A percentile compares a stretch with the other conserved stretches of the same genome.
Evolutionary conservation across 2,113 vertebrate genomes (phyloP).

Genomic region (Ornithorhynchus anatinus): DNA sequence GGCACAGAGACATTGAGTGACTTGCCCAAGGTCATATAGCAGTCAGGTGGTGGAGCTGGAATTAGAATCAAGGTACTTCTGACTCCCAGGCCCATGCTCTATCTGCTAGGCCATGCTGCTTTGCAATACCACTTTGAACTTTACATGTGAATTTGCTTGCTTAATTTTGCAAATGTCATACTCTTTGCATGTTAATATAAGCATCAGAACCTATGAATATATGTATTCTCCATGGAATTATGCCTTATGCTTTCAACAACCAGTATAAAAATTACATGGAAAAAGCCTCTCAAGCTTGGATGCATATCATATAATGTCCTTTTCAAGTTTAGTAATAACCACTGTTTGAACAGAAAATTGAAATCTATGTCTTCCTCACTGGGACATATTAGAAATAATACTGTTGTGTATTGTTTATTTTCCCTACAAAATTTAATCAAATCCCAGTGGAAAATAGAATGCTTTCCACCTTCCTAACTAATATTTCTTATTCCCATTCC

Average conservation of each 20-base stretch:
- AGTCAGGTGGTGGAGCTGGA: too few relatives aligned
- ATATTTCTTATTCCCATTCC: slow-evolving; percentile 22
- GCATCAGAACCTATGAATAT: slow-evolving; percentile 7
- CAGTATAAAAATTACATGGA: slow-evolving; percentile 27
- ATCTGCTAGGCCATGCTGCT: too few relatives aligned
- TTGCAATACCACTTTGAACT: too few relatives aligned
- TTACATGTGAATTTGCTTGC: slow-evolving; percentile 13
- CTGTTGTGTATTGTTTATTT: slow-evolving; percentile 14
- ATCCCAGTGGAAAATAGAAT: slow-evolving; percentile 53
- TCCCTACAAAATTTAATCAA: slow-evolving; percentile 16
- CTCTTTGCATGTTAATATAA: slow-evolving; percentile 26
- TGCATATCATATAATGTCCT: slow-evolving; percentile 26
- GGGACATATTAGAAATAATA: background rate
- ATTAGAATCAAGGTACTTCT: too few relatives aligned
- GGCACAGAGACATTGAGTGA: too few relatives aligned
- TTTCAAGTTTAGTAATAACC: slow-evolving; percentile 8
- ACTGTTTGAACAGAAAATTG: background rate
- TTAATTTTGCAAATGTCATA: slow-evolving; percentile 29
- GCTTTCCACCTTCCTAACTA: slow-evolving; percentile 40
- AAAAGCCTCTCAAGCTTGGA: slow-evolving; percentile 7
- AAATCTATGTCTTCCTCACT: background rate
- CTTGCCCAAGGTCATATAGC: too few relatives aligned
- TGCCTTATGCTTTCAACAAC: background rate
- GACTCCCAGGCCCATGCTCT: too few relatives aligned
- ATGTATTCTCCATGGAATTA: slow-evolving; percentile 36